Conservation (phyloP, 1,140 invertebrate species). For the Trissolcus basalis region DNA sequence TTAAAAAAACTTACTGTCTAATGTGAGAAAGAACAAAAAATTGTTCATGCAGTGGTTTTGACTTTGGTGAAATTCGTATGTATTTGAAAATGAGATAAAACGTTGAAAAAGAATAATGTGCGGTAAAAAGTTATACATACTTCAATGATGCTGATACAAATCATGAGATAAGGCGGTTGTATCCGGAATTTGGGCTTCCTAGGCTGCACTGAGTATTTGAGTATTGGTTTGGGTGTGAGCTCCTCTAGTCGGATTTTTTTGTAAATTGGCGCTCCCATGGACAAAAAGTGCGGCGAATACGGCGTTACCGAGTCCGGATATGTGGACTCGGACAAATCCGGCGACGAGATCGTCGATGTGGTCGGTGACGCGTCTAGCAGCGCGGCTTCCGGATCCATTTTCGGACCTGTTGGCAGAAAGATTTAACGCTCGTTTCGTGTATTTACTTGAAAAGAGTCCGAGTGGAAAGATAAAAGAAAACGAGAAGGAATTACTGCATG, state of each 20-base stretch:
- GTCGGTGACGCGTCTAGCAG: constrained; percentile 70
- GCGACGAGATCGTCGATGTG: constrained; percentile 68
- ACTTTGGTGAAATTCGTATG: too few species aligned
- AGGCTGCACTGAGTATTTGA: constrained; percentile 58
- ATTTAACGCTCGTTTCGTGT: constrained; percentile 51
- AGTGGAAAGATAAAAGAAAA: constrained; percentile 56
- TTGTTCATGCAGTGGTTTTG: too few species aligned
- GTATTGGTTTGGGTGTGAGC: constrained; percentile 61
- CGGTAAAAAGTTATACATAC: constrained; percentile 47
- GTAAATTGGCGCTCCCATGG: constrained; percentile 62
- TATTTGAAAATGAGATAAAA: neutral
- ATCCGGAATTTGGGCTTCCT: constrained; percentile 72
- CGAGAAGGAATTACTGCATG: constrained; percentile 49
- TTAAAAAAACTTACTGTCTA: too few species aligned
- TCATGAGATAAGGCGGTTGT: constrained; percentile 75
- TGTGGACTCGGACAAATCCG: constrained; percentile 66
- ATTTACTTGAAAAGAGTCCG: constrained; percentile 51
- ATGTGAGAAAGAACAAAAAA: too few species aligned
- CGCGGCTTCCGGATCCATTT: constrained; percentile 71
- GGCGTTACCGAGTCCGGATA: constrained; percentile 62
- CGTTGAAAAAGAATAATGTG: neutral
- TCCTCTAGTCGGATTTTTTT: constrained; percentile 66
- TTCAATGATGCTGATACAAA: constrained; percentile 73
- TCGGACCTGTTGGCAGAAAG: constrained; percentile 60
- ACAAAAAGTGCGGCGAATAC: constrained; percentile 61